phyloP scores from a whole-genome alignment of 2,113 vertebrate genomes.

The Nothoprocta pentlandii region DNA sequence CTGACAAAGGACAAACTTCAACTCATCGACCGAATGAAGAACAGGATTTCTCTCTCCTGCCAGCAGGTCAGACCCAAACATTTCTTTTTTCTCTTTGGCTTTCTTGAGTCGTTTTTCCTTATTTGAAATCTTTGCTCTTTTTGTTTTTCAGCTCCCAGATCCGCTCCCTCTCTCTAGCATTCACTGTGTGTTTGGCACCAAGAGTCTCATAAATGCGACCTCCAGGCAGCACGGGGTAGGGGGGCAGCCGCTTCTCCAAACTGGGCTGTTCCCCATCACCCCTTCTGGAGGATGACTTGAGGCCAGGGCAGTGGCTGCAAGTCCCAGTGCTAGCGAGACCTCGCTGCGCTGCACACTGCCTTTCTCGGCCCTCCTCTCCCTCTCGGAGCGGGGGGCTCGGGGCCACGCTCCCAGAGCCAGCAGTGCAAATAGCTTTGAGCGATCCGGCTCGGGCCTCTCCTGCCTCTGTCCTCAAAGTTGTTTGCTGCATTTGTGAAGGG shows the following conservation, averaged over 20 bases:
- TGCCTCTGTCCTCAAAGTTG: conserved; percentile 80
- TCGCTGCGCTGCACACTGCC: conserved; percentile 54
- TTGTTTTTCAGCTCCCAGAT: conserved; percentile 91
- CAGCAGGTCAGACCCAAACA: conserved; percentile 99
- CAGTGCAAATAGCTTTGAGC: conserved; percentile 79
- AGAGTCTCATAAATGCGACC: conserved; percentile 79
- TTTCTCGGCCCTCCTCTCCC: conserved; percentile 69
- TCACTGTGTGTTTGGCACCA: conserved; percentile 84
- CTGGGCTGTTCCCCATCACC: conserved; percentile 75
- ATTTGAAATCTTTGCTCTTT: conserved; percentile 91
- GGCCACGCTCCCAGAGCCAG: conserved; percentile 75
- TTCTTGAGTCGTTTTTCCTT: conserved; percentile 91
- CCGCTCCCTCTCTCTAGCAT: conserved; percentile 87
- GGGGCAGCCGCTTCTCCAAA: conserved; percentile 80
- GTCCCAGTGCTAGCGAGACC: conserved; percentile 68
- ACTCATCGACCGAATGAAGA: conserved; percentile 88
- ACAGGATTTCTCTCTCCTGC: conserved; percentile 92
- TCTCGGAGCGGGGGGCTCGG: conserved; percentile 70
- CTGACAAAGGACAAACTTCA: conserved; percentile 84
- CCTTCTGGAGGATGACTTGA: conserved; percentile 79
- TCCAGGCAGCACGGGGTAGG: conserved; percentile 77
- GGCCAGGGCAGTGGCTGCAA: conserved; percentile 71
- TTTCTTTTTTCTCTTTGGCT: conserved; percentile 87
- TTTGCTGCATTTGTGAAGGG: conserved; percentile 80
- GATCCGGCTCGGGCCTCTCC: conserved; percentile 66